phyloP scores from a whole-genome alignment of 2,113 vertebrate species.

The Hyla sarda region DNA sequence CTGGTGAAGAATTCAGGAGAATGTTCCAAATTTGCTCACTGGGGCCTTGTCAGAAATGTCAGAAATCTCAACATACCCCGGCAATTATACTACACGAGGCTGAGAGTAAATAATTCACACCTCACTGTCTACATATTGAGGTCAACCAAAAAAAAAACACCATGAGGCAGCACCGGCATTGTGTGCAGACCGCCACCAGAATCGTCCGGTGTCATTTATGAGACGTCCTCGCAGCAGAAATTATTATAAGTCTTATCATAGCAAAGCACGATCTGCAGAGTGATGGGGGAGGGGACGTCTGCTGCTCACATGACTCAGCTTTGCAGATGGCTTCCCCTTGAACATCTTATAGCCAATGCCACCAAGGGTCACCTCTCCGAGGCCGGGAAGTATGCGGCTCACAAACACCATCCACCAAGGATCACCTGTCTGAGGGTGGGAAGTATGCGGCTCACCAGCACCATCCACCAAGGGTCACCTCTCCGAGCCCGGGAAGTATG shows the following conservation, averaged over 20 bases:
- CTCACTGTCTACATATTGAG: constrained; percentile 35
- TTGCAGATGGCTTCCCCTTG: no score
- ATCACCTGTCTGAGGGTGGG: no score
- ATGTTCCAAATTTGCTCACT: neutral
- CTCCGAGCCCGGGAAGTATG: no score
- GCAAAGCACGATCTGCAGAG: neutral
- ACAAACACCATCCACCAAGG: no score
- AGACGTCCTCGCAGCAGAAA: neutral
- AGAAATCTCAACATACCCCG: neutral
- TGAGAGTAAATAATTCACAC: constrained; percentile 30
- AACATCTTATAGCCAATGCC: no score
- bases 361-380: no score
- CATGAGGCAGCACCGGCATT: no score
- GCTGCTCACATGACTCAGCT: no score
- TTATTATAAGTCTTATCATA: neutral
- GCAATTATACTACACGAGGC: neutral
- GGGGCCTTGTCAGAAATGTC: constrained; percentile 20
- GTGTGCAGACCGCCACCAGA: neutral
- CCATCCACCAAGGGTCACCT: no score
- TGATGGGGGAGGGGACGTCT: no score
- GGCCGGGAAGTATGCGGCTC: no score
- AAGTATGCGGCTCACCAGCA: no score
- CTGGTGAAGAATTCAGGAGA: neutral
- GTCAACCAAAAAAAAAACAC: constrained; percentile 6
- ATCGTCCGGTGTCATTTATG: neutral